Percentiles rank a stretch among this genome's conserved stretches.
Evolutionary conservation across 1,140 invertebrate genomes (phyloP).

Genomic region (Caerostris extrusa): DNA sequence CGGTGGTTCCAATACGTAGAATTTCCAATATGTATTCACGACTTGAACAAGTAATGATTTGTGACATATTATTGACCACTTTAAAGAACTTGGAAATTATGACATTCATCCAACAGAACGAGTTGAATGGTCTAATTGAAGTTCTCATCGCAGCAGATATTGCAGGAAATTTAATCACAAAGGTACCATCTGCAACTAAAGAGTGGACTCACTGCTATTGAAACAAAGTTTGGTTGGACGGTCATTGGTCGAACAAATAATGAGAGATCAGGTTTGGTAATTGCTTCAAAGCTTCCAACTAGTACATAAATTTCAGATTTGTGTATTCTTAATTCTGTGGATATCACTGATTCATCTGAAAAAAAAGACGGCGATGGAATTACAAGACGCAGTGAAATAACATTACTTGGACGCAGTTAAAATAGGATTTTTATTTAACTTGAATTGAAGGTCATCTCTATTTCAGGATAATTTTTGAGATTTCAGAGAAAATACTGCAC

Average conservation of each 20-base stretch:
- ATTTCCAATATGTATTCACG: no score
- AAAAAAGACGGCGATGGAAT: conserved; percentile 78
- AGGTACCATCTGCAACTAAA: background rate
- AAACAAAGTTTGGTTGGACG: conserved; percentile 57
- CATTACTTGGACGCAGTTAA: conserved; percentile 79
- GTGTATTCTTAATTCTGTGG: conserved; percentile 81
- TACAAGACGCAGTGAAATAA: conserved; percentile 77
- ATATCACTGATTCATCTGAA: conserved; percentile 80
- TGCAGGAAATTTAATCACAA: conserved; percentile 33
- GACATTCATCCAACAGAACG: conserved; percentile 1
- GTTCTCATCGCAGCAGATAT: conserved; percentile 28
- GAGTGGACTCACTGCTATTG: conserved; percentile 26
- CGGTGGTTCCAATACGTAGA: no score
- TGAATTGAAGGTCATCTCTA: conserved; percentile 79
- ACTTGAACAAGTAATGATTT: conserved; percentile 34
- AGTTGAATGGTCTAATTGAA: conserved; percentile 10
- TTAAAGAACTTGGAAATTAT: conserved; percentile 4
- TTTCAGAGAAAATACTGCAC: conserved; percentile 78
- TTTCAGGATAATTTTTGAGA: conserved; percentile 78
- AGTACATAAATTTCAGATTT: conserved; percentile 79
- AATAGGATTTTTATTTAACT: conserved; percentile 79
- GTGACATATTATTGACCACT: conserved; percentile 10
- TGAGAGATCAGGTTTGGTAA: background rate
- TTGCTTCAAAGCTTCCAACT: conserved; percentile 77
- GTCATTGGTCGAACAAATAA: background rate